Conservation (phyloP, 2,113 vertebrate species). For the Epinephelus fuscoguttatus region DNA sequence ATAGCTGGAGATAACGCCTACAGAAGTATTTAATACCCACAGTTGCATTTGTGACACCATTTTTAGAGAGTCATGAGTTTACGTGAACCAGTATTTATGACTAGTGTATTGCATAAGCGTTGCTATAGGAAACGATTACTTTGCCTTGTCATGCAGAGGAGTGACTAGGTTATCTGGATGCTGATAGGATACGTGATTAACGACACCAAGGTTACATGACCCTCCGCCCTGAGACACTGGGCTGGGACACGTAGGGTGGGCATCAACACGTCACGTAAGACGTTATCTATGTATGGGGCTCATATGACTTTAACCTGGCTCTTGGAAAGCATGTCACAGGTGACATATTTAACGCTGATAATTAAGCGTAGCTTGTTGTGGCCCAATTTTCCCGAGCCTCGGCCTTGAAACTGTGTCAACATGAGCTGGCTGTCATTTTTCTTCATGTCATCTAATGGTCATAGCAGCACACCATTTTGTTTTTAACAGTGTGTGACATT, state of each 20-base stretch:
- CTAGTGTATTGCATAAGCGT: constrained; percentile 1
- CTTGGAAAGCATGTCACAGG: background rate
- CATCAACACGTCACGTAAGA: background rate
- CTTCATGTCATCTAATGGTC: background rate
- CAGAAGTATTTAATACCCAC: background rate
- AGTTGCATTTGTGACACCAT: background rate
- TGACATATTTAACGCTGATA: background rate
- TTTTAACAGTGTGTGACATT: background rate
- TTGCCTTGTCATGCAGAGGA: background rate
- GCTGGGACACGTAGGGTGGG: too few relatives aligned
- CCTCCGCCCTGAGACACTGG: background rate
- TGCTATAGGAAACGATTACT: background rate
- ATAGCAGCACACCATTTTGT: background rate
- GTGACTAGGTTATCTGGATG: background rate
- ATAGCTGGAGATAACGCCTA: background rate
- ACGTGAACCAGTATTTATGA: constrained; percentile 6
- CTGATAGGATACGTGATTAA: constrained; percentile 10
- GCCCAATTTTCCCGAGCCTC: background rate
- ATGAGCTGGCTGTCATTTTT: background rate
- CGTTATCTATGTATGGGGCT: too few relatives aligned
- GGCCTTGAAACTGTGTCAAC: background rate
- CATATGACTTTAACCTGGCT: background rate
- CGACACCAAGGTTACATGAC: background rate
- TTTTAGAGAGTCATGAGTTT: background rate
- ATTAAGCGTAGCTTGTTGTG: too few relatives aligned